These are phyloP conservation scores for Platyscapa corneri DNA, from an alignment of 1,140 invertebrate genomes.

Conservation along the genomic window DNA sequence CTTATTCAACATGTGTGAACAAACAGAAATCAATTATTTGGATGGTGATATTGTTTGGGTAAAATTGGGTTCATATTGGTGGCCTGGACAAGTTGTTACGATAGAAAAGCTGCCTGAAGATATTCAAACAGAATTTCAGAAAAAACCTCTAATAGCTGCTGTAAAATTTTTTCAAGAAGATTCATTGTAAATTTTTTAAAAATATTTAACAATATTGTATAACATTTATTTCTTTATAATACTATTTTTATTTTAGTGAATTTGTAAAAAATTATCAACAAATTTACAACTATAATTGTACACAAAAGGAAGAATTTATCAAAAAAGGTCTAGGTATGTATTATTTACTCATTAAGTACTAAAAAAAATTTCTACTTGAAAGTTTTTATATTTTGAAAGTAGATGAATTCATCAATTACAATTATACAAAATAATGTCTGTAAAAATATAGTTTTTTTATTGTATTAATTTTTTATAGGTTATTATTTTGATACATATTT, in stretches of 20 bases:
- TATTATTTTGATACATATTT: too few species aligned
- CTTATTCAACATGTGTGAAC: conserved; percentile 75
- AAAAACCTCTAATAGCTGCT: conserved; percentile 82
- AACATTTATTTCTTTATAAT: conserved; percentile 42
- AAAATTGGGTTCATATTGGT: conserved; percentile 84
- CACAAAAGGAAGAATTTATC: conserved; percentile 85
- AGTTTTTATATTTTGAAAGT: background rate
- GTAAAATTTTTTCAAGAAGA: conserved; percentile 90
- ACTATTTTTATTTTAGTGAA: conserved; percentile 79
- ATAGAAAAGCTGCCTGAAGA: conserved; percentile 79
- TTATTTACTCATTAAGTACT: too few species aligned
- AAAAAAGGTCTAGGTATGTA: conserved; percentile 85
- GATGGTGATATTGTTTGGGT: conserved; percentile 88
- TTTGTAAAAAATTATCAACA: conserved; percentile 82
- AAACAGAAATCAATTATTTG: conserved; percentile 78
- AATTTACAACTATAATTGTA: conserved; percentile 85
- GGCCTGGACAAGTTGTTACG: conserved; percentile 85
- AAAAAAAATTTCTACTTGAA: too few species aligned
- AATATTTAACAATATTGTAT: conserved; percentile 44
- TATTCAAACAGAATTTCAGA: conserved; percentile 76
- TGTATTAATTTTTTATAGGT: too few species aligned
- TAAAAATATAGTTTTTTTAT: too few species aligned
- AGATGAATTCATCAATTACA: background rate
- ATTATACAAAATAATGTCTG: too few species aligned
- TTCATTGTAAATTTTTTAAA: conserved; percentile 80